Percentiles rank a stretch among this genome's conserved stretches.
Evolutionary conservation across 2,797 vertebrate species (phyloP).

Genomic region (Myoxocephalus aenaeus): DNA sequence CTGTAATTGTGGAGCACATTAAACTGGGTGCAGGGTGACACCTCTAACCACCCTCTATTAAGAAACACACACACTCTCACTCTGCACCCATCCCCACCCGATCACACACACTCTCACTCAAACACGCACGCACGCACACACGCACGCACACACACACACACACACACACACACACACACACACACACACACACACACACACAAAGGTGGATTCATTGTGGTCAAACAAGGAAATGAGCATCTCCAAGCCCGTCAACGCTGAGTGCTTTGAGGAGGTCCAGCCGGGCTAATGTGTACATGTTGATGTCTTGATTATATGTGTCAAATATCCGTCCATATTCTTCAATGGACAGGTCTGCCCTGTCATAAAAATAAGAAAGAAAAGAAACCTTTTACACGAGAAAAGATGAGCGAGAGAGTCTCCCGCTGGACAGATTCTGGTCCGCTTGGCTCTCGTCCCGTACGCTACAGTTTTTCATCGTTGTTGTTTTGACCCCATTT

Average conservation of each 20-base stretch:
- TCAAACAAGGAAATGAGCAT: constrained; percentile 78
- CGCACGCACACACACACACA: constrained; percentile 27
- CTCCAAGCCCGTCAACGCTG: constrained; percentile 66
- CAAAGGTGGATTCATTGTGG: constrained; percentile 77
- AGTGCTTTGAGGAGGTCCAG: constrained; percentile 74
- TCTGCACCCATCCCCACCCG: constrained; percentile 46
- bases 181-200: constrained; percentile 30
- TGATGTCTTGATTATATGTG: constrained; percentile 85
- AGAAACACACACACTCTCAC: constrained; percentile 73
- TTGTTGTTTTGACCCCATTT: constrained; percentile 34
- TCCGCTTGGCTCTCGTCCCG: constrained; percentile 16
- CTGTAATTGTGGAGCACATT: constrained; percentile 88
- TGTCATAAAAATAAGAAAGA: constrained; percentile 38
- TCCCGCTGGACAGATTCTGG: neutral
- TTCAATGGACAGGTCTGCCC: constrained; percentile 49
- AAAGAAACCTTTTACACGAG: constrained; percentile 12
- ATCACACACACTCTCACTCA: constrained; percentile 27
- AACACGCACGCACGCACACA: constrained; percentile 31
- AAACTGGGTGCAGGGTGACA: constrained; percentile 85
- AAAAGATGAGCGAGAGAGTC: constrained; percentile 8
- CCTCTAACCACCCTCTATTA: constrained; percentile 84
- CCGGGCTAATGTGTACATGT: constrained; percentile 72
- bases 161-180: constrained; percentile 10
- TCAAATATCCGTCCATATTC: constrained; percentile 53
- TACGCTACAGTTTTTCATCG: neutral